Evolutionary conservation across 1,140 invertebrate species (phyloP).

Genomic region (Lepidostoma basale): DNA sequence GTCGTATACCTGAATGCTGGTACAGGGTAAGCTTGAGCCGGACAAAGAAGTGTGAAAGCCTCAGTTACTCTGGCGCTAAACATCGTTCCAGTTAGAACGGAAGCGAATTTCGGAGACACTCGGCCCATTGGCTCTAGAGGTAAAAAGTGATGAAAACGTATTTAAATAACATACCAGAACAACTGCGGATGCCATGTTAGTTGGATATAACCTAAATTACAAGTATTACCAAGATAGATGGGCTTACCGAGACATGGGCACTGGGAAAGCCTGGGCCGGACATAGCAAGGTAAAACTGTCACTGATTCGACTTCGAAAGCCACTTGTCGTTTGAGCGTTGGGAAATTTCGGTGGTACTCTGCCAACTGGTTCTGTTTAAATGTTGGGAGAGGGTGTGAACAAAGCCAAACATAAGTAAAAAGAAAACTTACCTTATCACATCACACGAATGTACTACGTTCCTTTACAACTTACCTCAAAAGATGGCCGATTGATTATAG

Average conservation of each 20-base stretch:
- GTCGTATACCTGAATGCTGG: slow-evolving; percentile 64
- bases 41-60: slow-evolving; percentile 60
- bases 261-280: slow-evolving; percentile 68
- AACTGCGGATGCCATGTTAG: too few relatives aligned
- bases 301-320: slow-evolving; percentile 63
- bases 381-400: slow-evolving; percentile 39
- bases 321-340: slow-evolving; percentile 68
- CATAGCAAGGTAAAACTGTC: slow-evolving; percentile 67
- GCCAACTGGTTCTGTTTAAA: slow-evolving; percentile 66
- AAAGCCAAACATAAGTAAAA: slow-evolving; percentile 7
- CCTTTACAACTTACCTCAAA: slow-evolving; percentile 8
- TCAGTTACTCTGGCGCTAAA: slow-evolving; percentile 53
- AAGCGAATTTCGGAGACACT: slow-evolving; percentile 57
- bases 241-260: slow-evolving; percentile 68
- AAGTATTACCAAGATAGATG: slow-evolving; percentile 2
- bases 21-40: slow-evolving; percentile 71
- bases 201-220: background rate
- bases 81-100: slow-evolving; percentile 59
- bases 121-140: slow-evolving; percentile 64
- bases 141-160: background rate
- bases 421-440: slow-evolving; percentile 3
- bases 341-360: slow-evolving; percentile 71
- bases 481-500: background rate
- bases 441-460: background rate
- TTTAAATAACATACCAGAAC: slow-evolving; percentile 15